These are phyloP conservation scores for Pteropus alecto DNA, from an alignment of 2,113 vertebrate genomes.

Conservation along the genomic window DNA sequence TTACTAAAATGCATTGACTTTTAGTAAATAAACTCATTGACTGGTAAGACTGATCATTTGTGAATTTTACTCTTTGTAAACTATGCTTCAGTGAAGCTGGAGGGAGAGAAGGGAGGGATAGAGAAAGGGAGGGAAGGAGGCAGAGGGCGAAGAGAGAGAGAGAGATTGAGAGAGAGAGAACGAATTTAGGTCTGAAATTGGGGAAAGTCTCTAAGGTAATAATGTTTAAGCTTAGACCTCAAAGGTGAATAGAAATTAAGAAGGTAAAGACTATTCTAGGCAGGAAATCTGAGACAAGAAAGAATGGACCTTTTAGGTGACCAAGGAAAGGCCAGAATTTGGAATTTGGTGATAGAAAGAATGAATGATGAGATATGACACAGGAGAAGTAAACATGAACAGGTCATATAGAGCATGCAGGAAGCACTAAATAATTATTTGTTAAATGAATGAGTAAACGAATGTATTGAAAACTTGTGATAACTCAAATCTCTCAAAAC, in stretches of 20 bases:
- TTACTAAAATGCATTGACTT: background rate
- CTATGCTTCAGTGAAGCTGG: background rate
- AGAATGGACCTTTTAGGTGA: background rate
- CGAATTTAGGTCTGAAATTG: background rate
- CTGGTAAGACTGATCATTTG: background rate
- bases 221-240: background rate
- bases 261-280: background rate
- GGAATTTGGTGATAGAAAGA: background rate
- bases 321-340: background rate
- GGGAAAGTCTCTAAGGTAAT: background rate
- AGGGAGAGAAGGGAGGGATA: background rate
- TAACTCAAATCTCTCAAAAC: background rate
- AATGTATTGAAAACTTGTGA: background rate
- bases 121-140: background rate
- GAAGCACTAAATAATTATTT: background rate
- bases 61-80: background rate
- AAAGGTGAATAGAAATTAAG: background rate
- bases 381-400: background rate
- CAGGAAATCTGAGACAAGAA: background rate
- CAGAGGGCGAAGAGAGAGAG: too few relatives aligned
- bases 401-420: background rate
- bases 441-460: background rate
- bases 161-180: too few relatives aligned
- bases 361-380: background rate
- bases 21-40: background rate